These are phyloP conservation scores for Lepus oiostolus DNA, from an alignment of 2,797 vertebrate species.

Conservation along the genomic window DNA sequence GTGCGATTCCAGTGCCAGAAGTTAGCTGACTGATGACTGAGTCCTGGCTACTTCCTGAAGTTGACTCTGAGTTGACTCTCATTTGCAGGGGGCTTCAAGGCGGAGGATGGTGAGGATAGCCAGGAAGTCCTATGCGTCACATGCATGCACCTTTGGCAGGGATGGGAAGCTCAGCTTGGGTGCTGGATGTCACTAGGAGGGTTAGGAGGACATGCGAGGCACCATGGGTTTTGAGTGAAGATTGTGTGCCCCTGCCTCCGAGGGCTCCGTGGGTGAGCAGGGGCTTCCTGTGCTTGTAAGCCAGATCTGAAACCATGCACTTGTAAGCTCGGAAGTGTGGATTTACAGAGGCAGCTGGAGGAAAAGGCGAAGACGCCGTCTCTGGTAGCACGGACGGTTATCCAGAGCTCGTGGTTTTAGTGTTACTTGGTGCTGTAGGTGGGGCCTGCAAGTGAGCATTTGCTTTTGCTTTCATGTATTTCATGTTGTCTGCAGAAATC, in stretches of 20 bases:
- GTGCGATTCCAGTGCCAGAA: slow-evolving; percentile 49
- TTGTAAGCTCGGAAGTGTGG: slow-evolving; percentile 42
- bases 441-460: neutral
- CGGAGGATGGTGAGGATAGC: slow-evolving; percentile 1
- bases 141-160: neutral
- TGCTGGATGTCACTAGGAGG: slow-evolving; percentile 5
- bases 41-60: slow-evolving; percentile 36
- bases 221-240: too few species aligned
- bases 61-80: slow-evolving; percentile 49
- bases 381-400: slow-evolving; percentile 7
- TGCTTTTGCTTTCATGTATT: slow-evolving; percentile 61
- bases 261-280: too few species aligned
- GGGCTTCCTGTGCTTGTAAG: neutral
- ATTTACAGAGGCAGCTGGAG: neutral
- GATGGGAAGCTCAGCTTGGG: slow-evolving; percentile 30
- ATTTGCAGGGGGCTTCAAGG: slow-evolving; percentile 19
- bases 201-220: neutral
- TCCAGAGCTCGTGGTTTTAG: neutral
- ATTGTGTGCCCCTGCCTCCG: neutral
- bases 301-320: slow-evolving; percentile 14
- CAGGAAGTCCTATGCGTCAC: neutral
- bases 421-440: neutral
- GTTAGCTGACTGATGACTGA: slow-evolving; percentile 38
- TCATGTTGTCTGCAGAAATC: slow-evolving; percentile 44
- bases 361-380: slow-evolving; percentile 8